Evolutionary conservation across 2,888 invertebrate genomes (phyloP).

Genomic region (Drosophila lutescens): DNA sequence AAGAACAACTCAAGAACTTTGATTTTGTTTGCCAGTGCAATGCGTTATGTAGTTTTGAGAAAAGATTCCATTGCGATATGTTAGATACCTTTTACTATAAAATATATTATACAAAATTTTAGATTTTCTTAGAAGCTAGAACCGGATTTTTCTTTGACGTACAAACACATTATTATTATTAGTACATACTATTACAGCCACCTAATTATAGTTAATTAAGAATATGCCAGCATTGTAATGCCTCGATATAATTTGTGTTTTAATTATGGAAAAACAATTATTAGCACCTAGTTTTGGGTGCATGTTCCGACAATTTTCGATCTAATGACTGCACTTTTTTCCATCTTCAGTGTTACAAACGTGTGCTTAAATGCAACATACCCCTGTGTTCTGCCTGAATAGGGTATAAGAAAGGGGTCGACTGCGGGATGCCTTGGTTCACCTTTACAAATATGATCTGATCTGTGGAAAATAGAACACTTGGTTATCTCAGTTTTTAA

Average conservation of each 20-base stretch:
- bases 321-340: neutral
- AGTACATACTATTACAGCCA: neutral
- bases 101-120: no score
- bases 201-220: constrained; percentile 1
- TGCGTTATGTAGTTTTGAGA: neutral
- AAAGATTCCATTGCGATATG: neutral
- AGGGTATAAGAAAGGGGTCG: neutral
- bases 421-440: no score
- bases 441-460: no score
- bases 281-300: constrained; percentile 3
- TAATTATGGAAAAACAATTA: neutral
- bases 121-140: no score
- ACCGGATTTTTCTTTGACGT: neutral
- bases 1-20: neutral
- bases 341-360: neutral
- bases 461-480: no score
- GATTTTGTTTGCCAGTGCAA: neutral
- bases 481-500: no score
- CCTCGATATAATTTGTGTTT: neutral
- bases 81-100: no score
- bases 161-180: no score
- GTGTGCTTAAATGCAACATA: neutral
- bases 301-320: neutral
- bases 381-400: neutral
- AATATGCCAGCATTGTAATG: neutral